Base-by-base conservation (phyloP, 1,140 invertebrate genomes). In the Pseudomyrmex dendroicus region DNA sequence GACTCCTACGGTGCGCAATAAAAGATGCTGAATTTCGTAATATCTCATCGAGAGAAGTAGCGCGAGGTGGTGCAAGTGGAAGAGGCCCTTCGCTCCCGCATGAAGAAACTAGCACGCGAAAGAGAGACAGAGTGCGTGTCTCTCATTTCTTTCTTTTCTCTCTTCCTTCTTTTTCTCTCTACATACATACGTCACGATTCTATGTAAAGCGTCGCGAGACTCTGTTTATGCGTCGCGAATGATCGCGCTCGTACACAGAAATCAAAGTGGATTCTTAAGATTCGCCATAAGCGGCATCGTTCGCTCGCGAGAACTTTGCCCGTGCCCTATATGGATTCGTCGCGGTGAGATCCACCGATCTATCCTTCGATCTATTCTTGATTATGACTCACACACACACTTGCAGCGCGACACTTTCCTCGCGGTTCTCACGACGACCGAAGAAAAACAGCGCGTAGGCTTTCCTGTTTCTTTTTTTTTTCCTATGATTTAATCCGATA, bases 251-350 rank as follows among this genome's bases (percentile, higher is more conserved):
- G 22, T 67, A 67, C 35, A 35, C 52, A 66, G 90, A 92, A 93
- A 92, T 90, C 89, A 93, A 92, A 92, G 92, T 91, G 84, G 88
- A 91, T 90, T 92, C 89, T 89, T 86, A 74, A 86, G 86, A 91
- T 91, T 91, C 83, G 88, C 91, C 90, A 88, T 91, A 91, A 87
- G 89, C 85, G 90, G 88, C 84, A 82, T 73, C 64, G 86, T 89
- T 89, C 82, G 73, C 67, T 84, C 85, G 86, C 86, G 62, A 88
- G 85, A 88, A 88, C 89, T 7, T 86, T 85, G 84, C 66, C 84
- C 91, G 84, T 73, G 80, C 91, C 89, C 89, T 91, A 91, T 91
- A 92, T 91, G 91, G 91, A 89, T 68, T 82, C 61, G 46, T 67
- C 68, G 82, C 89, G 84, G 5, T 35, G 5, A 35, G 86, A 91